Evolutionary conservation across 2,797 vertebrate species (phyloP).

Genomic region (Enteromius treurensis): DNA sequence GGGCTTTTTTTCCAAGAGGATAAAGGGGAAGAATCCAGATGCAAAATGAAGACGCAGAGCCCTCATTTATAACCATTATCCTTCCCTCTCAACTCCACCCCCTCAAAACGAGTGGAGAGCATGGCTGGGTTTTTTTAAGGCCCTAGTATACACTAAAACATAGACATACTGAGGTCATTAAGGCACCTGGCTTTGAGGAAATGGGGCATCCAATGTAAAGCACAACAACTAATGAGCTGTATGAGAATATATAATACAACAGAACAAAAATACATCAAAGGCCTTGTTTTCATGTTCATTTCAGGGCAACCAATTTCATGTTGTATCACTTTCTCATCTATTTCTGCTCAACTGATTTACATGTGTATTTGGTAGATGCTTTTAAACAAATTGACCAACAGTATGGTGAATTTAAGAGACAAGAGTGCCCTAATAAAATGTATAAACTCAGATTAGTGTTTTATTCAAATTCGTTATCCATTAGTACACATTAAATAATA

Average conservation of each 20-base stretch:
- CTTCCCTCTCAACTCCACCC: conserved; percentile 22
- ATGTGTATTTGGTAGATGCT: not conserved
- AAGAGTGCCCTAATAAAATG: not conserved
- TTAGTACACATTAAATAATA: not conserved
- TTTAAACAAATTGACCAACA: not conserved
- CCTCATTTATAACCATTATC: conserved; percentile 52
- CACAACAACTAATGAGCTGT: conserved; percentile 4
- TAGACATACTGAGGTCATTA: not conserved
- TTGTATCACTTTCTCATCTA: not conserved
- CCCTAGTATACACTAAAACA: not conserved
- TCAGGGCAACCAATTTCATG: not conserved
- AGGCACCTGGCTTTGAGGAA: not conserved
- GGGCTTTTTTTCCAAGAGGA: conserved; percentile 22
- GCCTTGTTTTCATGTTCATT: no score
- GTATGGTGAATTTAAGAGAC: not conserved
- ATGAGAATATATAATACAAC: not conserved
- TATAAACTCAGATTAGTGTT: not conserved
- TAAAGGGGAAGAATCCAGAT: conserved; percentile 46
- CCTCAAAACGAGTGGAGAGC: conserved; percentile 8
- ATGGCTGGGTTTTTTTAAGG: not conserved
- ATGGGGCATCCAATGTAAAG: not conserved
- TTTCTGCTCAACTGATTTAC: not conserved
- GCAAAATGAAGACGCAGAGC: conserved; percentile 35
- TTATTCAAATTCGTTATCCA: not conserved
- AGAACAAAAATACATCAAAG: not conserved